Conservation (phyloP, 2,797 vertebrate genomes). For the Lithobates sylvaticus region DNA sequence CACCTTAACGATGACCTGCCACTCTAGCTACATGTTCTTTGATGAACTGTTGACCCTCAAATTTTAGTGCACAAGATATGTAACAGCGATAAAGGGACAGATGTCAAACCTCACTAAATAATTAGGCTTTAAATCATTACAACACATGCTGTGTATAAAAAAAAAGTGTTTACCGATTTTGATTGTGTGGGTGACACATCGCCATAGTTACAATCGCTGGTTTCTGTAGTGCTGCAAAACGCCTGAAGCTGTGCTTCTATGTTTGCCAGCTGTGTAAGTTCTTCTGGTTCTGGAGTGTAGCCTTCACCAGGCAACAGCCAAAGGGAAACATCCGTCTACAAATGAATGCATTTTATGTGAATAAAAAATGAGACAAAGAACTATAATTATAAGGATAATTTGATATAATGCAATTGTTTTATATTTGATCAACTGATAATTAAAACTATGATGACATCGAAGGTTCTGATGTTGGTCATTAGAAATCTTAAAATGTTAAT, state of each 20-base stretch:
- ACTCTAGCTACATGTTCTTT: too few relatives aligned
- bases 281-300: constrained; percentile 35
- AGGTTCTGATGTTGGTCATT: too few relatives aligned
- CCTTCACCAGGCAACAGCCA: constrained; percentile 52
- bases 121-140: background rate
- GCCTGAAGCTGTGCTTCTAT: constrained; percentile 45
- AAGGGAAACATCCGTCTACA: background rate
- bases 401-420: too few relatives aligned
- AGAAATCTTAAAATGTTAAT: too few relatives aligned
- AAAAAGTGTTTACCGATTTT: constrained; percentile 17
- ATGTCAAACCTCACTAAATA: background rate
- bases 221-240: background rate
- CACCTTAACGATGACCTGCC: too few relatives aligned
- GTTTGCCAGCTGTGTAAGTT: constrained; percentile 17
- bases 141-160: background rate
- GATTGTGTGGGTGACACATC: background rate
- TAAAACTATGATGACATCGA: too few relatives aligned
- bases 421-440: too few relatives aligned
- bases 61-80: too few relatives aligned
- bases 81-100: too few relatives aligned
- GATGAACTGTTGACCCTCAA: too few relatives aligned
- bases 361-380: background rate
- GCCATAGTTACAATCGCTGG: background rate
- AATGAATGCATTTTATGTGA: background rate
- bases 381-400: too few relatives aligned